Conservation (phyloP, 2,113 vertebrate species). For the Phodopus roborovskii region DNA sequence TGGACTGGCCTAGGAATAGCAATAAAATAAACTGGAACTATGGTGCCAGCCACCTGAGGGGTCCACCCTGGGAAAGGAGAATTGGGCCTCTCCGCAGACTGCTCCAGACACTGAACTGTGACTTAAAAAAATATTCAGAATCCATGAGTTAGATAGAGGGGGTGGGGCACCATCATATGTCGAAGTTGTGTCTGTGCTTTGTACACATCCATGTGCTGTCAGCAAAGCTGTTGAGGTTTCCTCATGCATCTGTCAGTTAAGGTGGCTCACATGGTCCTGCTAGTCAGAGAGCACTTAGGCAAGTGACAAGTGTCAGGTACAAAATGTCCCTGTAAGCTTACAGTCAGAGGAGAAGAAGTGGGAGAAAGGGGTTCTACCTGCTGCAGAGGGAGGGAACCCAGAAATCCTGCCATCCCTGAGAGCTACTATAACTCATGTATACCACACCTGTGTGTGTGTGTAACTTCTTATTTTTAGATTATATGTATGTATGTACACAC, state of each 20-base stretch:
- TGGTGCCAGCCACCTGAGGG: neutral
- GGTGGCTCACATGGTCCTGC: neutral
- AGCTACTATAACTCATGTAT: neutral
- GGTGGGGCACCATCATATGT: neutral
- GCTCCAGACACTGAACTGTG: neutral
- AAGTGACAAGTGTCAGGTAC: neutral
- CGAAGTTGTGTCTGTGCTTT: neutral
- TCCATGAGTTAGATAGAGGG: neutral
- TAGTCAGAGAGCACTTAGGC: neutral
- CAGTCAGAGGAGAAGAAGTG: neutral
- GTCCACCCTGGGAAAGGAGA: neutral
- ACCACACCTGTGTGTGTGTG: neutral
- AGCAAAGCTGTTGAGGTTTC: neutral
- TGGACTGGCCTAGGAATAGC: neutral
- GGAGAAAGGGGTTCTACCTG: neutral
- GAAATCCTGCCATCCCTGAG: neutral
- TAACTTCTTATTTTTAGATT: neutral
- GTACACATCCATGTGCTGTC: fast-evolving
- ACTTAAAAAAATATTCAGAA: neutral
- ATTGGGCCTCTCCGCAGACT: neutral
- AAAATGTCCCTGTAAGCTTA: neutral
- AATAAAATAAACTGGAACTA: neutral
- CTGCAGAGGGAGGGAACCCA: neutral
- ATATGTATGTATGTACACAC: neutral
- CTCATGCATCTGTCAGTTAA: neutral